These are phyloP conservation scores for Rhagium mordax DNA, from an alignment of 2,888 invertebrate genomes.

Conservation along the genomic window DNA sequence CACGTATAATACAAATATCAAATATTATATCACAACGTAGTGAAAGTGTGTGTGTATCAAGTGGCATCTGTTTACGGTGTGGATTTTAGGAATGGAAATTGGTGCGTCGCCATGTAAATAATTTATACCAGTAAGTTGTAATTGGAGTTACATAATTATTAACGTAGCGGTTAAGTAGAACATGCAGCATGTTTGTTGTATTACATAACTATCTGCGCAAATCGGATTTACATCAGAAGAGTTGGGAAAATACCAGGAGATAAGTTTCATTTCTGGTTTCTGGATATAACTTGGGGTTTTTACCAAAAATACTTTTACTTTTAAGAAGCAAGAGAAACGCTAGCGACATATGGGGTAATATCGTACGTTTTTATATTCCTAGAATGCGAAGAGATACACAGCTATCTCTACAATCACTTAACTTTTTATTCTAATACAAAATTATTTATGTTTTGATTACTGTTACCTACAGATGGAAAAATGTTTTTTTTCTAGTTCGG, in stretches of 20 bases:
- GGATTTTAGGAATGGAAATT: conserved; percentile 13
- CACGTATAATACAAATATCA: neutral
- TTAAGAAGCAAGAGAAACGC: neutral
- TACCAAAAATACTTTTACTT: conserved; percentile 16
- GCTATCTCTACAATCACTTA: no score
- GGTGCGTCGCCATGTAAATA: conserved; percentile 11
- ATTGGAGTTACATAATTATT: conserved; percentile 21
- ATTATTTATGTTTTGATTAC: no score
- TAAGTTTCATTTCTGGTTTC: neutral
- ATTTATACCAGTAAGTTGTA: conserved; percentile 17
- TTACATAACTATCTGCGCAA: conserved; percentile 17
- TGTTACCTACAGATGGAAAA: no score
- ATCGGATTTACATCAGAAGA: neutral
- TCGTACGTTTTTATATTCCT: neutral
- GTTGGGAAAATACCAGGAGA: conserved; percentile 24
- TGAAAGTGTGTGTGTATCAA: conserved; percentile 21
- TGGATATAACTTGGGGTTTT: neutral
- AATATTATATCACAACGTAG: conserved; percentile 21
- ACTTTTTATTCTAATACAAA: no score
- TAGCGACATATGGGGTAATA: neutral
- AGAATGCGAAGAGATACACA: neutral
- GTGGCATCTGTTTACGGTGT: conserved; percentile 5
- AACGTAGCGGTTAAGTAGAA: conserved; percentile 25
- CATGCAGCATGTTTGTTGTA: neutral
- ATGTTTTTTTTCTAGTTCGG: no score